phyloP scores from a whole-genome alignment of 2,888 invertebrate species.

The Dryomyza anilis region DNA sequence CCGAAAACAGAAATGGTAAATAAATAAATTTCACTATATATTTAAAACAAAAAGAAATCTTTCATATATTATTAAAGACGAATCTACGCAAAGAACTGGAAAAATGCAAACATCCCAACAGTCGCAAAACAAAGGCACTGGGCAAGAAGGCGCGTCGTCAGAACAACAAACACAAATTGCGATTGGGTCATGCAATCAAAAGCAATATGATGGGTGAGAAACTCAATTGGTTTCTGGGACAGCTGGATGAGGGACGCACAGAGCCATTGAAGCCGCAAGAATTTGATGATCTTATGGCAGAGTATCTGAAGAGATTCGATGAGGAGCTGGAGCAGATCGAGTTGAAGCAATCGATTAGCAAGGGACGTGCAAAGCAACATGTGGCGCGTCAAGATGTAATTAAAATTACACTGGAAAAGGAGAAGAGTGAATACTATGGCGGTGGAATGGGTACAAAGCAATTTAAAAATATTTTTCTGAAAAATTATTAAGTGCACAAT shows the following conservation, averaged over 20 bases:
- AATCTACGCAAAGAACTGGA: slow-evolving; percentile 63
- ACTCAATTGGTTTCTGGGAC: slow-evolving; percentile 75
- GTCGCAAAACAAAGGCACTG: slow-evolving; percentile 77
- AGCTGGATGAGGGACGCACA: slow-evolving; percentile 64
- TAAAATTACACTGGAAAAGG: slow-evolving; percentile 75
- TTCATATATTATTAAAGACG: slow-evolving; percentile 49
- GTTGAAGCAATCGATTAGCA: slow-evolving; percentile 76
- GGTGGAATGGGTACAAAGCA: slow-evolving; percentile 72
- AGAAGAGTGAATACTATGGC: slow-evolving; percentile 74
- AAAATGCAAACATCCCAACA: slow-evolving; percentile 81
- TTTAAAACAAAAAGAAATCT: neutral
- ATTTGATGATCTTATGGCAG: slow-evolving; percentile 62
- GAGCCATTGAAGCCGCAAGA: slow-evolving; percentile 67
- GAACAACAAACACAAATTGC: slow-evolving; percentile 57
- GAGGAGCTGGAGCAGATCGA: slow-evolving; percentile 80
- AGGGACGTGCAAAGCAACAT: slow-evolving; percentile 74
- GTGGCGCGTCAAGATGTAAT: slow-evolving; percentile 80
- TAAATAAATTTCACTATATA: neutral
- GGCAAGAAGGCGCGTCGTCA: slow-evolving; percentile 71
- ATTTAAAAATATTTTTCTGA: neutral
- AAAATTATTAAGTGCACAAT: neutral
- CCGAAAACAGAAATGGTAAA: slow-evolving; percentile 32
- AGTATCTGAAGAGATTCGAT: slow-evolving; percentile 70
- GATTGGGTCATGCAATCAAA: slow-evolving; percentile 70
- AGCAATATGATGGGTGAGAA: slow-evolving; percentile 78